Evolutionary conservation across 1,140 invertebrate species (phyloP).

Genomic region (Bombus balteatus): DNA sequence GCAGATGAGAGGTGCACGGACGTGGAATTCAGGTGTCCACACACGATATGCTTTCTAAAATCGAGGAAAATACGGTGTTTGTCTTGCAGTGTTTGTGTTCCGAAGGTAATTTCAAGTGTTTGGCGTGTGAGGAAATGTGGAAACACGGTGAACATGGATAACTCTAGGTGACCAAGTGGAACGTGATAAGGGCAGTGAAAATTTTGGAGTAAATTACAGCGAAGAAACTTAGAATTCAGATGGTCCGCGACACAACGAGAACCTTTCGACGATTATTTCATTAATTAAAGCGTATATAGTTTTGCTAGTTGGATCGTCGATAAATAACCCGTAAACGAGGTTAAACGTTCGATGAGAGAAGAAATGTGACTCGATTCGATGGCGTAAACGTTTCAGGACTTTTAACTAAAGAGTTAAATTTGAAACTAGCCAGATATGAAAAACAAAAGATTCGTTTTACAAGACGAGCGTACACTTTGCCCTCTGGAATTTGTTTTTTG

Average conservation of each 20-base stretch:
- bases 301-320: no score
- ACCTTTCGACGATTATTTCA: neutral
- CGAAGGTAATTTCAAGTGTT: neutral
- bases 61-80: conserved; percentile 18
- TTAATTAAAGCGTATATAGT: neutral
- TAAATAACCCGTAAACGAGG: neutral
- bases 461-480: neutral
- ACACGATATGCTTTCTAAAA: conserved; percentile 17
- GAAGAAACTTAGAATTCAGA: neutral
- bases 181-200: neutral
- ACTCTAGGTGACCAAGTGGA: neutral
- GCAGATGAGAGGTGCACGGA: neutral
- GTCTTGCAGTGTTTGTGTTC: conserved; percentile 6
- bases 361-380: neutral
- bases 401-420: neutral
- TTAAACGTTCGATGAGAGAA: neutral
- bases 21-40: neutral
- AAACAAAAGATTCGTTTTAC: neutral
- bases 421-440: neutral
- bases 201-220: conserved; percentile 9
- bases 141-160: neutral
- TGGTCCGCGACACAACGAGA: neutral
- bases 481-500: conserved; percentile 10
- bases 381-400: no score
- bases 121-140: neutral